Conservation (phyloP, 2,113 vertebrate genomes). For the Cyanoliseus patagonus region DNA sequence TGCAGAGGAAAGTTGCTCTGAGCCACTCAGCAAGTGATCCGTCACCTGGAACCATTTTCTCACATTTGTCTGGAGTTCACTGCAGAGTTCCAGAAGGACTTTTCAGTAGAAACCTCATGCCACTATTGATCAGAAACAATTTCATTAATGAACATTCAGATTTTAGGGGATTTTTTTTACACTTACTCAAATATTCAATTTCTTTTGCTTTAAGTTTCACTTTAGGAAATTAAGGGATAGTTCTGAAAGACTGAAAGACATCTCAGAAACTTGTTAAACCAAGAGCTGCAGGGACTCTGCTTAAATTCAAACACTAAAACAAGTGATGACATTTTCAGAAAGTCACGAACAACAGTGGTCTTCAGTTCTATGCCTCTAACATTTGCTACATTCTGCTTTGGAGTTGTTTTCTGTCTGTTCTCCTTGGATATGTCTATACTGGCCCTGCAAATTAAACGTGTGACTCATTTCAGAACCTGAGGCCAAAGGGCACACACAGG, state of each 20-base stretch:
- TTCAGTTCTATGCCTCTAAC: background rate
- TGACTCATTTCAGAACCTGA: background rate
- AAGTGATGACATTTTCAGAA: background rate
- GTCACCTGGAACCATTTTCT: slow-evolving; percentile 1
- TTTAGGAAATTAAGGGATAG: background rate
- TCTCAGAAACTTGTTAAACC: background rate
- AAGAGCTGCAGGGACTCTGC: background rate
- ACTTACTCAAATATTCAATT: background rate
- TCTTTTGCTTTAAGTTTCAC: background rate
- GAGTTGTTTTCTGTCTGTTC: background rate
- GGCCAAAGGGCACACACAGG: background rate
- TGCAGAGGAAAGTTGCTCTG: background rate
- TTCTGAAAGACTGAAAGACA: background rate
- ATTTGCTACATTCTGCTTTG: background rate
- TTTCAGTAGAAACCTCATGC: background rate
- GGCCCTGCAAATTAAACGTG: background rate
- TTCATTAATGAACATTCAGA: background rate
- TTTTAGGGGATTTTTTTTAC: background rate
- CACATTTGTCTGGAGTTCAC: background rate
- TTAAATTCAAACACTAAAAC: background rate
- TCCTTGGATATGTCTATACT: background rate
- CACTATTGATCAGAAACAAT: background rate
- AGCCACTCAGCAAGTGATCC: slow-evolving; percentile 18
- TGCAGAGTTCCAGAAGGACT: background rate
- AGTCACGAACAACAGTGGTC: background rate